These are phyloP conservation scores for Vimba vimba DNA, from an alignment of 2,113 vertebrate species.

Conservation along the genomic window DNA sequence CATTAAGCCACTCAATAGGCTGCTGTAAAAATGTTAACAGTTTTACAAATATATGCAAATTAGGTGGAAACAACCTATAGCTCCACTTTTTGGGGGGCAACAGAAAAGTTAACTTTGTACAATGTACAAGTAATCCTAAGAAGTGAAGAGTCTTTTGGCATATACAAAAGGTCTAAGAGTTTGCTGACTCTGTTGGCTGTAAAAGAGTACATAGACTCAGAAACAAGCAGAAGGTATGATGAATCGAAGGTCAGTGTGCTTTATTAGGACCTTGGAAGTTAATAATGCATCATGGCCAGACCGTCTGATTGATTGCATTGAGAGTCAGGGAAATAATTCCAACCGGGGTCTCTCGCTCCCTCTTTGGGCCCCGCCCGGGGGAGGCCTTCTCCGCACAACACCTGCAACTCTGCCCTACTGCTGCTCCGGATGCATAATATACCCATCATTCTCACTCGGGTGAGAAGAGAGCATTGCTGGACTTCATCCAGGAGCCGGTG, in stretches of 20 bases:
- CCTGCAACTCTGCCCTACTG: slow-evolving; percentile 68
- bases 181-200: slow-evolving; percentile 11
- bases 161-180: slow-evolving; percentile 30
- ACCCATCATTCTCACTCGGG: slow-evolving; percentile 69
- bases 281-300: slow-evolving; percentile 68
- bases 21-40: slow-evolving; percentile 37
- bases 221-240: slow-evolving; percentile 50
- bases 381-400: slow-evolving; percentile 65
- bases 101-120: slow-evolving; percentile 31
- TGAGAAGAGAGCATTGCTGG: slow-evolving; percentile 64
- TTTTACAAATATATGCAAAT: slow-evolving; percentile 53
- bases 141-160: slow-evolving; percentile 32
- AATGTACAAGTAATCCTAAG: slow-evolving; percentile 31
- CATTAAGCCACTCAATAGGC: slow-evolving; percentile 39
- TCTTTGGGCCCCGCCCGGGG: slow-evolving; percentile 59
- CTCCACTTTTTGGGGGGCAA: not conserved
- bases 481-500: slow-evolving; percentile 65
- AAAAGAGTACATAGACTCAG: slow-evolving; percentile 2
- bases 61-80: slow-evolving; percentile 30
- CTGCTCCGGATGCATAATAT: slow-evolving; percentile 65
- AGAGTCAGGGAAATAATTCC: slow-evolving; percentile 66
- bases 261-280: slow-evolving; percentile 68
- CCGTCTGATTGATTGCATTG: slow-evolving; percentile 75
- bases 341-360: slow-evolving; percentile 48
- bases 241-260: slow-evolving; percentile 65